phyloP scores from a whole-genome alignment of 2,797 vertebrate genomes.

The Microcaecilia unicolor region DNA sequence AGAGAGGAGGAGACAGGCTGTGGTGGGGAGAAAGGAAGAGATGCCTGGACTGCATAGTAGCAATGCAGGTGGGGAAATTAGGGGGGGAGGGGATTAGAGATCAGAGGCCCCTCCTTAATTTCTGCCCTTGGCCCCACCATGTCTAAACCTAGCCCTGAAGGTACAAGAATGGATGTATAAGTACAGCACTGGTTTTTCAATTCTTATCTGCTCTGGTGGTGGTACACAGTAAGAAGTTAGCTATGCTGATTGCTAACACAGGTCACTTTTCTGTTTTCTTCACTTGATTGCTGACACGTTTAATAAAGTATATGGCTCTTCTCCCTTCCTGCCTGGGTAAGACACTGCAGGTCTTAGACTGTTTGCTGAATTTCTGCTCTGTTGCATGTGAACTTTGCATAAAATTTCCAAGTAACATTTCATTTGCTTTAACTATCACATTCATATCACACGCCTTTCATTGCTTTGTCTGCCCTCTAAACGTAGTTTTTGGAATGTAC shows the following conservation, averaged over 20 bases:
- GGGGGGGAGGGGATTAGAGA: too few species aligned
- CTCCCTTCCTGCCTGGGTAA: slow-evolving; percentile 90
- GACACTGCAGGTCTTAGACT: slow-evolving; percentile 36
- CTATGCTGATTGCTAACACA: slow-evolving; percentile 70
- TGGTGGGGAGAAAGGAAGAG: too few species aligned
- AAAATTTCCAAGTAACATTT: too few species aligned
- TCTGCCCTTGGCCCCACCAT: too few species aligned
- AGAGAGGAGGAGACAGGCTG: too few species aligned
- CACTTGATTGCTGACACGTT: slow-evolving; percentile 83
- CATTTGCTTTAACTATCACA: too few species aligned
- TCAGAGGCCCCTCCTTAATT: too few species aligned
- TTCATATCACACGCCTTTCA: too few species aligned
- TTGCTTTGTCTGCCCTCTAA: background rate
- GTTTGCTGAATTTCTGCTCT: slow-evolving; percentile 24
- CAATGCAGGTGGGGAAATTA: too few species aligned
- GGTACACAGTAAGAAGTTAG: slow-evolving; percentile 55
- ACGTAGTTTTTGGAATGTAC: background rate
- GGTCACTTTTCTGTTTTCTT: slow-evolving; percentile 73
- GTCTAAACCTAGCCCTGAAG: too few species aligned
- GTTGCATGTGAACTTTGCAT: slow-evolving; percentile 42
- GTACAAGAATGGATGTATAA: slow-evolving; percentile 30
- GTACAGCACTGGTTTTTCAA: slow-evolving; percentile 43
- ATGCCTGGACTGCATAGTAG: too few species aligned
- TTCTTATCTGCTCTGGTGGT: slow-evolving; percentile 53
- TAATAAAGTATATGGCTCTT: slow-evolving; percentile 84